Conservation (phyloP, 2,797 vertebrate genomes). For the Nasua narica region DNA sequence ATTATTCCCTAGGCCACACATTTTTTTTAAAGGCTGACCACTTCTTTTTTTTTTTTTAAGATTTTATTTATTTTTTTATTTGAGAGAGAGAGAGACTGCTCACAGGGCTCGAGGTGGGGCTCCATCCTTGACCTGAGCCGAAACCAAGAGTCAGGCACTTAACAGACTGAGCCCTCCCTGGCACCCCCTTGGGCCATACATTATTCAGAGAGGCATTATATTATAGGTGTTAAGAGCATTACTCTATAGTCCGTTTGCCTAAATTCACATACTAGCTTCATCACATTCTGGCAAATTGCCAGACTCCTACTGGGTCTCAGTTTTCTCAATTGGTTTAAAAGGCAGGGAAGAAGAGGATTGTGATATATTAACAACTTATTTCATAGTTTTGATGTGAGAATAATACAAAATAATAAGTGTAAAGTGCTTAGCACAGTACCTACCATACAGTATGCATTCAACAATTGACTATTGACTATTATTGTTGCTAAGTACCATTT, state of each 20-base stretch:
- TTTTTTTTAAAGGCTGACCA: too few species aligned
- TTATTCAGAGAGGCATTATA: not conserved
- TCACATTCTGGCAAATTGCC: not conserved
- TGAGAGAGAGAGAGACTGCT: too few species aligned
- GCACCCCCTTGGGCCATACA: too few species aligned
- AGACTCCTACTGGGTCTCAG: not conserved
- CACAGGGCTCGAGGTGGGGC: too few species aligned
- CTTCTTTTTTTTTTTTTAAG: too few species aligned
- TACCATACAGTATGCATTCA: not conserved
- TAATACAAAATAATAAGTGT: not conserved
- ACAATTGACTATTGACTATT: not conserved
- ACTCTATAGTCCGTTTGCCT: not conserved
- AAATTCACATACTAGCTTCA: not conserved
- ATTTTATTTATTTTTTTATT: too few species aligned
- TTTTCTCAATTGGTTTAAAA: not conserved
- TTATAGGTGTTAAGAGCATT: not conserved
- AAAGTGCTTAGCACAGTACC: not conserved
- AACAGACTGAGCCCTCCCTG: too few species aligned
- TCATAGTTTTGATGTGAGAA: not conserved
- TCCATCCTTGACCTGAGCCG: too few species aligned
- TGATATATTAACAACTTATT: not conserved
- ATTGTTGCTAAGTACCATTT: not conserved
- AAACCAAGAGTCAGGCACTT: too few species aligned
- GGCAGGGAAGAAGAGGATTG: not conserved
- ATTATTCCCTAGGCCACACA: not conserved